Evolutionary conservation across 2,888 invertebrate species (phyloP), one percentile per base, ranked within the genome.

Genomic region (Hirtodrosophila alboralis): DNA sequence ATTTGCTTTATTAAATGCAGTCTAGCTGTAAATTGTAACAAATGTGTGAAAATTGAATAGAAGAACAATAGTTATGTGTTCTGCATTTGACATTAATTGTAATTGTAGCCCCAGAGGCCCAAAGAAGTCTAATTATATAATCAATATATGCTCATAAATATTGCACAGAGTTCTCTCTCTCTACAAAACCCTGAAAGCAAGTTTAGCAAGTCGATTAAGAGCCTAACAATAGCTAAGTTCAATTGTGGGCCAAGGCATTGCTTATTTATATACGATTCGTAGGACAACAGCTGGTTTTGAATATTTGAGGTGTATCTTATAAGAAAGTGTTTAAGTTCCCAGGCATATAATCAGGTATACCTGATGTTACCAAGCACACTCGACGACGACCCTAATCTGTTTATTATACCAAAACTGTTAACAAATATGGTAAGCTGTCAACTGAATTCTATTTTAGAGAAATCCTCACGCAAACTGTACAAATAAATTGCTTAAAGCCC

Each of bases 91-190:
- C 26, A 52, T 52, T 58, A 52, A 58, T 58, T 58, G 36, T 44
- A 44, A 37, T 26, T 37, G 51, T 31, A 18, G 27, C 23, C 7
- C 12, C 9, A 8, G 10, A 27, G 36, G 6, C 23, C 8, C 16
- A 9, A 38, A 41, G 30, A 60, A 47, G 52, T 36, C 75, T 74
- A 77, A 74, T 74, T 74, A 77, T 61, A 64, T 53, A 74, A 74
- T 74, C 77, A 68, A 74, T 74, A 74, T 21, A 18, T 33, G 37
- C 38, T 52, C 52, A 73, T 74, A 68, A 73, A 74, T 74, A 68
- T 60, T 77, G 37, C 62, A 73, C 30, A 45, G 53, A 51, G 59
- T 26, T 12, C 31, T n/a, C 47, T 27, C n/a, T n/a, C n/a, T n/a
- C 45, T 23, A 23, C 23, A 23, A 8, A 23, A 2, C 23, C 14